Evolutionary conservation across 2,888 invertebrate genomes (phyloP), one percentile per base, ranked within the genome.

Genomic region (Machimus atricapillus): DNA sequence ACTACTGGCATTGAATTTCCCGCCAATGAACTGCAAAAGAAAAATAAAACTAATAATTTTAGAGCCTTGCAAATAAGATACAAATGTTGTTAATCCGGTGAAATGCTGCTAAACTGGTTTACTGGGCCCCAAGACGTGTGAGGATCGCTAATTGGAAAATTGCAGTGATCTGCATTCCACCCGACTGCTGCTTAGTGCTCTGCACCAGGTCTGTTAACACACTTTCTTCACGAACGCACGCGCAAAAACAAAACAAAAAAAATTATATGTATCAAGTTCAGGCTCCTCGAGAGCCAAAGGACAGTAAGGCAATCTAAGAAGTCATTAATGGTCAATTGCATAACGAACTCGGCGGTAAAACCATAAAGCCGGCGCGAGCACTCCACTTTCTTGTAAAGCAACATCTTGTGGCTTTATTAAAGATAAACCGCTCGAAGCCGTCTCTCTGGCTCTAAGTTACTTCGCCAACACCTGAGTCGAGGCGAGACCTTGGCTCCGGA

Each of bases 1-100:
- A n/a, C 34, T 19, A 81, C 56, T 87, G 87, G 85, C 76, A 87
- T 86, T 86, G 87, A 87, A 87, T 74, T 87, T 78, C 9, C 74
- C 12, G 81, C 52, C 82, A 77, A 56, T 56, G 86, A 52, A 88
- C 88, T 88, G 87, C n/a, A 86, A 88, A 46, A 23, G 40, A 56
- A 43, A 76, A 86, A 27, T 16, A 76, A 77, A 83, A 87, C 31
- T 73, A 83, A 43, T 77, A 77, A 77, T 86, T 83, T 83, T 23
- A 34, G 66, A 19, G 37, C 40, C 23, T 58, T 73, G 19, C 19
- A 40, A 19, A 83, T 58, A 12, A 83, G 73, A 9, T 83, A 40
- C 8, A 83, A 66, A 73, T 83, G 66, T 5, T 66, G 83, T 23
- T 66, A 40, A 56, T 78, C 27, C 19, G 83, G 73, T 66, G 66